Evolutionary conservation across 1,140 invertebrate genomes (phyloP).

Genomic region (Drosophila persimilis): DNA sequence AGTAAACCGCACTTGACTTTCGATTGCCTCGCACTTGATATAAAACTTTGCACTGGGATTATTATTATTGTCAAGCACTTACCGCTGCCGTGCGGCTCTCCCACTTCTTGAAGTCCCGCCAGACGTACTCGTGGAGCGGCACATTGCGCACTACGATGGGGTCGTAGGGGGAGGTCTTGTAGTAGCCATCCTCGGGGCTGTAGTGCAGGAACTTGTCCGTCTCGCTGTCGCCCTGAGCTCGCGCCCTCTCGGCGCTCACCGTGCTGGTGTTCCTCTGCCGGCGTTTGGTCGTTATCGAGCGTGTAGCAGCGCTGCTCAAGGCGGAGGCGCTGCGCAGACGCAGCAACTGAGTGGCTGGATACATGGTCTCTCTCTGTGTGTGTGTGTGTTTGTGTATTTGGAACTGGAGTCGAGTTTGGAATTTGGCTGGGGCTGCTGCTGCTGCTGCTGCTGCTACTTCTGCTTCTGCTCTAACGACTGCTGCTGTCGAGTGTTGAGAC

Average conservation of each 20-base stretch:
- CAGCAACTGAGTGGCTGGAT: slow-evolving; percentile 58
- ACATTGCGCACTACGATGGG: slow-evolving; percentile 84
- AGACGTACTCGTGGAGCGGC: slow-evolving; percentile 87
- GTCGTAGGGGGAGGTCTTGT: slow-evolving; percentile 83
- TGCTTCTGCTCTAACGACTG: slow-evolving; percentile 50
- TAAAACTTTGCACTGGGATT: neutral
- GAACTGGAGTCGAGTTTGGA: slow-evolving; percentile 1
- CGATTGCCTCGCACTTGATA: neutral
- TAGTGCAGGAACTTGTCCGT: slow-evolving; percentile 72
- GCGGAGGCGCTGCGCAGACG: slow-evolving; percentile 56
- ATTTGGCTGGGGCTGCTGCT: slow-evolving; percentile 10
- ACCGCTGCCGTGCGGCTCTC: slow-evolving; percentile 86
- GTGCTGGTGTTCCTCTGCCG: slow-evolving; percentile 65
- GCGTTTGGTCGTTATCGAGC: slow-evolving; percentile 57
- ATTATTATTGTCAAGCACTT: slow-evolving; percentile 75
- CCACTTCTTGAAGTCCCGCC: slow-evolving; percentile 86
- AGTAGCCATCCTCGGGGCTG: slow-evolving; percentile 70
- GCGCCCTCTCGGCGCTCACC: slow-evolving; percentile 53
- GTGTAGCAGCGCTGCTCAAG: slow-evolving; percentile 27
- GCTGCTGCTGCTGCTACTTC: slow-evolving; percentile 31
- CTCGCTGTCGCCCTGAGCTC: slow-evolving; percentile 55
- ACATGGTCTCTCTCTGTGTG: slow-evolving; percentile 31
- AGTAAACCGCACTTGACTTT: neutral
- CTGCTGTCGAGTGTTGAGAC: slow-evolving; percentile 65
- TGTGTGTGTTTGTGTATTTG: neutral